A percentile compares a stretch with the other conserved stretches of the same genome.
These are phyloP conservation scores for Latheticus oryzae DNA, from an alignment of 2,888 invertebrate species.

Conservation along the genomic window DNA sequence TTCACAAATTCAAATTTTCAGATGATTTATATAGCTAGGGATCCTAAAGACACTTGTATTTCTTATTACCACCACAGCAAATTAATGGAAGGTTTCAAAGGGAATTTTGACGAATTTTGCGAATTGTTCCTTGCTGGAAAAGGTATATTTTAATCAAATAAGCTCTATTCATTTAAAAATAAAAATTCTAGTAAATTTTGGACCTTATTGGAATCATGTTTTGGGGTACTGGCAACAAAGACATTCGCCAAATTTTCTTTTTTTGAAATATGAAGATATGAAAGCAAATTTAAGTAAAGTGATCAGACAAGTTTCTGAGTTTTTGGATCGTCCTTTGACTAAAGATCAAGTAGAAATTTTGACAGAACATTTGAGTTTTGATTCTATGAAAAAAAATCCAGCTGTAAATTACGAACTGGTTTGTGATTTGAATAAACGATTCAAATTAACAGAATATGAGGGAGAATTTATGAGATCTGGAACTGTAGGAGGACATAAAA, in stretches of 20 bases:
- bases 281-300: constrained; percentile 50
- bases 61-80: constrained; percentile 78
- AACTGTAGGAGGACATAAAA: constrained; percentile 29
- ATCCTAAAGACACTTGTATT: constrained; percentile 78
- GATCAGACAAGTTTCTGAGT: constrained; percentile 52
- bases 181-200: constrained; percentile 54
- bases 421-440: constrained; percentile 59
- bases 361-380: constrained; percentile 56
- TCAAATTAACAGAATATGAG: constrained; percentile 54
- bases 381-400: constrained; percentile 70
- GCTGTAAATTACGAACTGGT: constrained; percentile 69
- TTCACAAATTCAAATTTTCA: constrained; percentile 58
- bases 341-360: constrained; percentile 50
- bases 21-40: constrained; percentile 79
- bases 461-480: constrained; percentile 32
- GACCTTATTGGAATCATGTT: constrained; percentile 59
- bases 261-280: constrained; percentile 59
- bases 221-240: constrained; percentile 56
- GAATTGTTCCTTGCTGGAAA: constrained; percentile 72
- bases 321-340: constrained; percentile 51
- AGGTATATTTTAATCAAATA: constrained; percentile 62
- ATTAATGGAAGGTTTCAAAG: constrained; percentile 69
- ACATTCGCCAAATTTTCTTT: constrained; percentile 55
- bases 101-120: constrained; percentile 71
- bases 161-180: too few relatives aligned